These are phyloP conservation scores for Silurus meridionalis DNA, from an alignment of 2,113 vertebrate genomes.

Conservation along the genomic window DNA sequence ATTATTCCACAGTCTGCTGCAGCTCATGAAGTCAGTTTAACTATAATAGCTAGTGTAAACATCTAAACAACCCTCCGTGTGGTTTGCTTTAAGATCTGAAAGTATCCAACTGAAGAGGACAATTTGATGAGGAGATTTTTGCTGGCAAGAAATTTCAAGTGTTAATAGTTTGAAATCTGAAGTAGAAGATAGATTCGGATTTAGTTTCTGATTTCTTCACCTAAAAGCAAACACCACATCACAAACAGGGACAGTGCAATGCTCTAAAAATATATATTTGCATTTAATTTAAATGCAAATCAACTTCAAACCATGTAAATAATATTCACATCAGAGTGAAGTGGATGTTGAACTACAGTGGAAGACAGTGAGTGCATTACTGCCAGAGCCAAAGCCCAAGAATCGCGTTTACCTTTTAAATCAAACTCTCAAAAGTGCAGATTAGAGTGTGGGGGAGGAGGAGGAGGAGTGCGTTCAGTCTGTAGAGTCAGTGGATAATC, in stretches of 20 bases:
- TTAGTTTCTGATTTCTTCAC: too few relatives aligned
- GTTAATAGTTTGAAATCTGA: too few relatives aligned
- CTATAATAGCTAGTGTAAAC: too few relatives aligned
- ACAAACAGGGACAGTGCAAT: background rate
- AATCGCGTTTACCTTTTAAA: fast-evolving
- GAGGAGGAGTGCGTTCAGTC: background rate
- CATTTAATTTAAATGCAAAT: background rate
- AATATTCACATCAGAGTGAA: background rate
- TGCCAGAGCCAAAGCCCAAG: background rate
- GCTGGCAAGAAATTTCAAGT: too few relatives aligned
- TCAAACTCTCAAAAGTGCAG: background rate
- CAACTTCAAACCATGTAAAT: background rate
- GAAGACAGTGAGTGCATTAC: background rate
- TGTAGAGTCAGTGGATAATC: background rate
- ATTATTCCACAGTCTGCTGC: too few relatives aligned
- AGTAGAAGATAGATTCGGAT: too few relatives aligned
- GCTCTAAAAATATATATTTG: background rate
- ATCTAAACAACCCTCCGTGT: too few relatives aligned
- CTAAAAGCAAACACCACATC: background rate
- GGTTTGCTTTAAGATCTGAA: too few relatives aligned
- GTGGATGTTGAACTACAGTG: background rate
- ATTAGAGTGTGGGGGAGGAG: background rate
- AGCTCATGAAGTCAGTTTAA: too few relatives aligned
- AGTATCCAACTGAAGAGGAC: too few relatives aligned
- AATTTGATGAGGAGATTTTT: too few relatives aligned